phyloP scores from a whole-genome alignment of 2,888 invertebrate species.

The Lasioglossum villosulum region DNA sequence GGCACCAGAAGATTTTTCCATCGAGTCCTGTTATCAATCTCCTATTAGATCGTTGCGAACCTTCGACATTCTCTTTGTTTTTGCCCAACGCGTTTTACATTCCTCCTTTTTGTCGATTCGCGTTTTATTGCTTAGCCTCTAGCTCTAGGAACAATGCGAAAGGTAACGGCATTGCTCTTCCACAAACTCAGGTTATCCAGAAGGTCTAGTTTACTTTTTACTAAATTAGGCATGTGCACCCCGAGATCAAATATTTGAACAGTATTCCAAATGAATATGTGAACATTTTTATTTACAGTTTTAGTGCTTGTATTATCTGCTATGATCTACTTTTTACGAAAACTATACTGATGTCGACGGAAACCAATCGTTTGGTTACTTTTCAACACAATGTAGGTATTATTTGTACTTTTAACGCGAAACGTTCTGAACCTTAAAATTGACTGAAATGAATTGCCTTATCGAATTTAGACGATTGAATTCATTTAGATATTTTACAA shows the following conservation, averaged over 20 bases:
- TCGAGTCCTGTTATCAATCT: slow-evolving; percentile 54
- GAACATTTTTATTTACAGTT: background rate
- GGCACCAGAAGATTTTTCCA: slow-evolving; percentile 29
- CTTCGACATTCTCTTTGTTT: slow-evolving; percentile 38
- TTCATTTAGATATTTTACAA: no score
- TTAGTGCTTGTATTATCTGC: background rate
- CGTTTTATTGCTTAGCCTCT: slow-evolving; percentile 39
- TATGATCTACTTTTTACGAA: background rate
- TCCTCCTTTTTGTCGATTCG: slow-evolving; percentile 37
- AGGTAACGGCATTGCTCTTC: slow-evolving; percentile 42
- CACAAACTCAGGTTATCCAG: slow-evolving; percentile 34
- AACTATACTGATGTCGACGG: background rate
- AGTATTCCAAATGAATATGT: background rate
- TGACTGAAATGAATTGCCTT: no score
- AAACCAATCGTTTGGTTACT: background rate
- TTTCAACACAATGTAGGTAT: background rate
- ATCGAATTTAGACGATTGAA: no score
- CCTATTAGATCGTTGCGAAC: slow-evolving; percentile 52
- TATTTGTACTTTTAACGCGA: no score
- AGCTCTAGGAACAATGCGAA: slow-evolving; percentile 43
- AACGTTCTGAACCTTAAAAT: no score
- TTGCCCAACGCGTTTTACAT: slow-evolving; percentile 44
- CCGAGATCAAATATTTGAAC: no score
- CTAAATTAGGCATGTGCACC: background rate
- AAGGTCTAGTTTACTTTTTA: slow-evolving; percentile 11